Percentiles rank a stretch among this genome's conserved stretches.
phyloP scores from a whole-genome alignment of 2,888 invertebrate species.

The Aromia moschata region DNA sequence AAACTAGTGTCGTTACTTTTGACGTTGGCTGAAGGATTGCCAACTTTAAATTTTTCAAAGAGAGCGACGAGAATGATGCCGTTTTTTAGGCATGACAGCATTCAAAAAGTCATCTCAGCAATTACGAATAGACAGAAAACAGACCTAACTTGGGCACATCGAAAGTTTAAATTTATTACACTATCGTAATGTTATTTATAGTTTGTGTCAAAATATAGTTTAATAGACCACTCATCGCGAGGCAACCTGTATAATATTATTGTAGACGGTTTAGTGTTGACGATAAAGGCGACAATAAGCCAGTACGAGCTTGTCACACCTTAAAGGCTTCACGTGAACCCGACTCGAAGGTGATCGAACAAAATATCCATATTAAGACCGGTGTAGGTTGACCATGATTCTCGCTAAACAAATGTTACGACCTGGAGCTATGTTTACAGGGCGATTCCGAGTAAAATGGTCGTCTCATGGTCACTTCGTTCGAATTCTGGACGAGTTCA shows the following conservation, averaged over 20 bases:
- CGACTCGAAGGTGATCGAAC: constrained; percentile 7
- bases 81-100: too few relatives aligned
- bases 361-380: constrained; percentile 28
- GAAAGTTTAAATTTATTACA: too few relatives aligned
- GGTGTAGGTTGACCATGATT: constrained; percentile 29
- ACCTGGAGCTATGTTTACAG: constrained; percentile 20
- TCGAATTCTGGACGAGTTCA: too few relatives aligned
- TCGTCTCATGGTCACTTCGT: too few relatives aligned
- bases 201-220: background rate
- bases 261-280: too few relatives aligned
- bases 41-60: too few relatives aligned
- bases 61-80: too few relatives aligned
- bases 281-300: too few relatives aligned
- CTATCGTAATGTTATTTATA: too few relatives aligned
- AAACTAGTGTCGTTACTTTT: background rate
- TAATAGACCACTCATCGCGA: background rate
- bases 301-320: background rate
- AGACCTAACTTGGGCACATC: too few relatives aligned
- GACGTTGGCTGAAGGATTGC: background rate
- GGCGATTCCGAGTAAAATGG: constrained; percentile 29
- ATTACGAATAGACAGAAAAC: too few relatives aligned
- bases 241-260: background rate
- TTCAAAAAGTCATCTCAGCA: too few relatives aligned
- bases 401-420: constrained; percentile 30
- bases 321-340: background rate